A percentile compares a stretch with the other conserved stretches of the same genome.
Conservation (phyloP, 2,888 invertebrate genomes). For the Ethmia dodecea region DNA sequence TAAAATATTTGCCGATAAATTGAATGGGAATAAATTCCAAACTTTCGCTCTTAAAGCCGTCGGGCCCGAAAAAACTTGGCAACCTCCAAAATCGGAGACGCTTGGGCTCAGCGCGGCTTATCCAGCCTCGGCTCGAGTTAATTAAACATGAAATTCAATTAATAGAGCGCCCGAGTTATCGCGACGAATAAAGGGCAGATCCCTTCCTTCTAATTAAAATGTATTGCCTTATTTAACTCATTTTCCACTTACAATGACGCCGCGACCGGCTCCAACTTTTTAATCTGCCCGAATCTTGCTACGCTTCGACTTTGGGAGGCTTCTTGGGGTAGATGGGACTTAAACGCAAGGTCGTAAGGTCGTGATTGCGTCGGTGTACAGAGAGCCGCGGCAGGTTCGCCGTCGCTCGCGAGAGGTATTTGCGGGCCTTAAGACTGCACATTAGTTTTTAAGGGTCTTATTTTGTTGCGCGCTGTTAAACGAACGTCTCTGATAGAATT, state of each 20-base stretch:
- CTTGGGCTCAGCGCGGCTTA: no score
- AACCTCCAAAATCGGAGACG: no score
- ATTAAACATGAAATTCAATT: constrained; percentile 78
- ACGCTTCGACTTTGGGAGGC: constrained; percentile 40
- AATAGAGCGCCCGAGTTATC: constrained; percentile 72
- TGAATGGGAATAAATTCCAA: no score
- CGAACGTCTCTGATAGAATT: constrained; percentile 70
- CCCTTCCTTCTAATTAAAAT: constrained; percentile 76
- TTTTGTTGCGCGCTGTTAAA: constrained; percentile 72
- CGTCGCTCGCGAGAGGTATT: constrained; percentile 71
- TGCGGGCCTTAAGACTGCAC: constrained; percentile 72
- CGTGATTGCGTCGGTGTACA: no score
- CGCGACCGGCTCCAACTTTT: constrained; percentile 74
- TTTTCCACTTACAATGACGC: constrained; percentile 76
- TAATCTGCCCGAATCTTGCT: constrained; percentile 65
- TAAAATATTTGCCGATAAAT: no score
- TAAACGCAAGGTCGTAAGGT: no score
- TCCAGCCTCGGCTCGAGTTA: constrained; percentile 61
- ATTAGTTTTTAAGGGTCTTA: constrained; percentile 77
- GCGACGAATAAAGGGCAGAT: constrained; percentile 70
- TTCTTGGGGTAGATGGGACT: no score
- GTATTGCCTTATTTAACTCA: constrained; percentile 78
- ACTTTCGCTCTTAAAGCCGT: no score
- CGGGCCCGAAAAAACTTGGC: no score
- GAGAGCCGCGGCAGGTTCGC: constrained; percentile 58